Evolutionary conservation across 2,888 invertebrate species (phyloP).

Genomic region (Miltochrista miniata): DNA sequence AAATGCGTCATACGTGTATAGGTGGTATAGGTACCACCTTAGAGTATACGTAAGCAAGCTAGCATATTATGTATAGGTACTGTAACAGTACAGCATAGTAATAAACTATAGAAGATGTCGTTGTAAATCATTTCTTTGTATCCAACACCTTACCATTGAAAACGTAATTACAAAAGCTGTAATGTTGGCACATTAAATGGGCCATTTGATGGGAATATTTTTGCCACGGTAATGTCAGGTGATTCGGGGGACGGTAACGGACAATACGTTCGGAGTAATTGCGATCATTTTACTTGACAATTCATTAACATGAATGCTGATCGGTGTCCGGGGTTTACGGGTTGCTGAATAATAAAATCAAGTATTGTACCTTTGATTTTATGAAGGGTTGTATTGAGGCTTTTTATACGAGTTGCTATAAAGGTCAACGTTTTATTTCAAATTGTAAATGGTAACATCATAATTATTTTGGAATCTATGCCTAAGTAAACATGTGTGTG

Average conservation of each 20-base stretch:
- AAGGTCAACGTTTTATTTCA: too few species aligned
- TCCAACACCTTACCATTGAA: constrained; percentile 51
- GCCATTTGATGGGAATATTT: constrained; percentile 78
- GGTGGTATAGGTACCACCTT: too few species aligned
- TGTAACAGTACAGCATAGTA: too few species aligned
- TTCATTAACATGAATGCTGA: constrained; percentile 75
- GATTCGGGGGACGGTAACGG: constrained; percentile 66
- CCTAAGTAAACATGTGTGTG: too few species aligned
- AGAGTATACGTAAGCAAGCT: too few species aligned
- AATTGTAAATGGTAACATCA: too few species aligned
- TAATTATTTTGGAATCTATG: too few species aligned
- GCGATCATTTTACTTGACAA: constrained; percentile 75
- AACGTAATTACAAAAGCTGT: constrained; percentile 75
- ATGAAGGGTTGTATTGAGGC: background rate
- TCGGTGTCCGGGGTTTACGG: constrained; percentile 62
- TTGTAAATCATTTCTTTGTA: too few species aligned
- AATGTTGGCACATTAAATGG: constrained; percentile 73
- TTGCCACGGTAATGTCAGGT: constrained; percentile 75
- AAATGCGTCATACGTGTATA: too few species aligned
- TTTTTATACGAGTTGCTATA: too few species aligned
- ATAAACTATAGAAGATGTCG: too few species aligned
- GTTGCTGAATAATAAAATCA: constrained; percentile 41
- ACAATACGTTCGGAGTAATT: constrained; percentile 71
- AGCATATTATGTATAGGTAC: too few species aligned
- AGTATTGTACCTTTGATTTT: constrained; percentile 19